Conservation (phyloP, 2,797 vertebrate species). For the Danio albolineatus region DNA sequence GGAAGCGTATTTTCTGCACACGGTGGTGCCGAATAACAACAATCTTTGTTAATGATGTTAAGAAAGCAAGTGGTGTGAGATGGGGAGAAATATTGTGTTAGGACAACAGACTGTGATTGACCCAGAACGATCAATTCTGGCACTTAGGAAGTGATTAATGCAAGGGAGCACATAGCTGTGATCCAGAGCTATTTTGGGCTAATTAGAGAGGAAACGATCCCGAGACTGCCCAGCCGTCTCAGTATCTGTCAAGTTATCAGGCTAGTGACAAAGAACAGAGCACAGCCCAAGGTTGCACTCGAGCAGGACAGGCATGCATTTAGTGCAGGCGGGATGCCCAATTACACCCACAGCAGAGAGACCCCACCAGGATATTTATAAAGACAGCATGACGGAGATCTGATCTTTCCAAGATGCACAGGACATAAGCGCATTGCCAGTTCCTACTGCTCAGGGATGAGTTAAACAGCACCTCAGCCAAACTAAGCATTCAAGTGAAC, state of each 20-base stretch:
- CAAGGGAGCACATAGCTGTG: constrained; percentile 48
- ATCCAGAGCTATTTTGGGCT: constrained; percentile 76
- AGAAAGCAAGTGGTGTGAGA: background rate
- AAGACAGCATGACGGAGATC: constrained; percentile 51
- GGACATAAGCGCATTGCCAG: constrained; percentile 25
- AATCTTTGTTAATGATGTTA: too few relatives aligned
- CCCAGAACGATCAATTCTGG: constrained; percentile 46
- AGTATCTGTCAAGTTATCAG: constrained; percentile 77
- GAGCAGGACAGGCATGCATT: constrained; percentile 48
- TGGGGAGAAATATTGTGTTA: constrained; percentile 2
- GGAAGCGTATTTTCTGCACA: constrained; percentile 11
- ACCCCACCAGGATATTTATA: constrained; percentile 56
- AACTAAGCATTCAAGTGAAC: constrained; percentile 20
- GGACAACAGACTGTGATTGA: constrained; percentile 31
- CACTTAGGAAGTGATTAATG: constrained; percentile 50
- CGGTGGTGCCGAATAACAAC: constrained; percentile 6
- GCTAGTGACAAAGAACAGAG: constrained; percentile 57
- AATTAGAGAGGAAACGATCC: constrained; percentile 79
- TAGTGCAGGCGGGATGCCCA: constrained; percentile 51
- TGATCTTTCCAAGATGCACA: constrained; percentile 47
- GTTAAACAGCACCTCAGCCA: constrained; percentile 35
- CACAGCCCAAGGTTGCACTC: constrained; percentile 50
- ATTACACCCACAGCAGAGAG: constrained; percentile 52
- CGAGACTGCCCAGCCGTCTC: constrained; percentile 76
- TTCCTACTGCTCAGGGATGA: constrained; percentile 17